Evolutionary conservation across 1,140 invertebrate species (phyloP), one percentile per base, ranked within the genome.

Genomic region (Eueides isabella): DNA sequence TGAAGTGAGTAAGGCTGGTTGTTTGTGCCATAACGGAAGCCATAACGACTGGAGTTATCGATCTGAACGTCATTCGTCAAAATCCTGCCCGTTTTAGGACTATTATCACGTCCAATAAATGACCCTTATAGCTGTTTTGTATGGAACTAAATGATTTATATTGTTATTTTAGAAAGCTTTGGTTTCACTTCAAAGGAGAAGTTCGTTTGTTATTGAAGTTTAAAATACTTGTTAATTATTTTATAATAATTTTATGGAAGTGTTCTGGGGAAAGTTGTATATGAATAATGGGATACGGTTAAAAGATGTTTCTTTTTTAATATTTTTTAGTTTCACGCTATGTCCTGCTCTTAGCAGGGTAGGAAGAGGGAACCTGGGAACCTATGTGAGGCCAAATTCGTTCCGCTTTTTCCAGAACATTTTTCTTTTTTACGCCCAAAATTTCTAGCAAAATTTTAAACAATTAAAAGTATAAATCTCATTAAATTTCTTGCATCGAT

Each of bases 21-120:
- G 41, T 72, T 72, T 72, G 29, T 72, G 71, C 71, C 71, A 66
- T 72, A 66, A 72, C 64, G 71, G 71, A 72, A 66, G 71, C 63
- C 71, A 72, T 72, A 72, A 72, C 48, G 71, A 72, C 71, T 61
- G 63, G 31, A 61, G 66, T 61, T 72, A 72, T 72, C 64, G 71
- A 72, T 66, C 63, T 65, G 11, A 61, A 66, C 71, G 64, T 72
- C 62, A 72, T 66, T 72, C 71, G 71, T 72, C 70, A 66, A 66
- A 66, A 55, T 63, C 41, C 33, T 35, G 31, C 62, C 64, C 71
- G 44, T 66, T 72, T 66, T 61, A 41, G 71, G 44, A 48, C 71
- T 72, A 72, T 72, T 72, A 72, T 55, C 71, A 72, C 71, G 71
- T 72, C 26, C 30, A 55, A 30, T 66, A 72, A 72, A 72, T 72